These are phyloP conservation scores for Drosophila chauvacae DNA, from an alignment of 1,140 invertebrate species.

Conservation along the genomic window DNA sequence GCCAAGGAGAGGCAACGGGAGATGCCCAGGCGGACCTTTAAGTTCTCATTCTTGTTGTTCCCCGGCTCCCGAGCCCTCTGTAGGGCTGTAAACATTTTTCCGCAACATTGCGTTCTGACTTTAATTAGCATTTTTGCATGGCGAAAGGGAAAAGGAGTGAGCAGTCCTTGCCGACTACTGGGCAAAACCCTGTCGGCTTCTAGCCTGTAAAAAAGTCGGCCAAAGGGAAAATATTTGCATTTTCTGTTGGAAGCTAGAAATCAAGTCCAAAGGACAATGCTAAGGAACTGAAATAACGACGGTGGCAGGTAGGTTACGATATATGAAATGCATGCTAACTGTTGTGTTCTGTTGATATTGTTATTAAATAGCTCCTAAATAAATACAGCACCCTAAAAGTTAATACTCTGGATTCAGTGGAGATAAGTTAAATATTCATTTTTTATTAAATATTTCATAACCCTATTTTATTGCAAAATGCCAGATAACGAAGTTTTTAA, in stretches of 20 bases:
- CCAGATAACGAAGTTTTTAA: too few relatives aligned
- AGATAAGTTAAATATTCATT: too few relatives aligned
- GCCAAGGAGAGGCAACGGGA: background rate
- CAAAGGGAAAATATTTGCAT: slow-evolving; percentile 44
- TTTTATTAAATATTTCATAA: too few relatives aligned
- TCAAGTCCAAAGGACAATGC: background rate
- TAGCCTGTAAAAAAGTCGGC: slow-evolving; percentile 1
- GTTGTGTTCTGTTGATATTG: background rate
- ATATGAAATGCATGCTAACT: background rate
- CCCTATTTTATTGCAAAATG: too few relatives aligned
- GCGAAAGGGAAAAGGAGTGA: slow-evolving; percentile 1
- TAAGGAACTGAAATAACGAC: background rate
- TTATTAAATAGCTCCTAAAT: background rate
- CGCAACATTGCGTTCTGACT: slow-evolving; percentile 76
- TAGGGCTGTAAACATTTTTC: slow-evolving; percentile 74
- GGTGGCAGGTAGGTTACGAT: background rate
- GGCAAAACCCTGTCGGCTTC: background rate
- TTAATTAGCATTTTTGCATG: slow-evolving; percentile 78
- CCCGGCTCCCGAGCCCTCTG: background rate
- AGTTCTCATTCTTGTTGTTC: slow-evolving; percentile 46
- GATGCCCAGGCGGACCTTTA: slow-evolving; percentile 52
- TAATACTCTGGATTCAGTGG: too few relatives aligned
- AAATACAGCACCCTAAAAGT: background rate
- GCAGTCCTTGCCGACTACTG: slow-evolving; percentile 5
- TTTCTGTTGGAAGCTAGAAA: slow-evolving; percentile 28